Base-by-base conservation (phyloP, 2,888 invertebrate genomes). In the Disparrhopalites patrizii region DNA sequence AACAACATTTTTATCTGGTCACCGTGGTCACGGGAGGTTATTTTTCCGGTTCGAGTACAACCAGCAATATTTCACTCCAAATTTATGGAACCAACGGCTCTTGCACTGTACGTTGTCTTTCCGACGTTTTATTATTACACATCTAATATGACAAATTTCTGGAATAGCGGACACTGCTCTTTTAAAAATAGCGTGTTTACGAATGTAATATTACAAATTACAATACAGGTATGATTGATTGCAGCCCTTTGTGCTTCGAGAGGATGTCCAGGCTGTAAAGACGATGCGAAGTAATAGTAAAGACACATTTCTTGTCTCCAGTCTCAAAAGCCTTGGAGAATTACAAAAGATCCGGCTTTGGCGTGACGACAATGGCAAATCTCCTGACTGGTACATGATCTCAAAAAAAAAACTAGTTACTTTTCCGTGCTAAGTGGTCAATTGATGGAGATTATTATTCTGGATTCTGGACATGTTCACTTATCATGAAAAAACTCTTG, bases 221-320 rank as follows among this genome's bases (percentile, higher is more conserved):
- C 3, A 23, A 5, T 27, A 23, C 18, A 4, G 18, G 38, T n/a
- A 36, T n/a, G 15, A 36, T 13, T 15, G 15, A 4, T 7, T 25
- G 4, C 36, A 56, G 62, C 43, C 52, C 15, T 63, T 36, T 31
- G 55, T 63, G 3, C 38, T 63, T 13, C 54, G 43, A 18, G 55
- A 63, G 15, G 30, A 52, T 23, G 3, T 1, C 2, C 36, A 33
- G 30, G 20, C 31, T 7, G 30, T 33, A n/a, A 23, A 36, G 20
- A 33, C 56, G 5, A 7, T 56, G 20, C 31, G 3, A 18, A 63
- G 55, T n/a, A 63, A 55, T 25, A 10, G 27, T 13, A 15, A 55
- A 13, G 62, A 63, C 30, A 30, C 55, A 2, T 63, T 63, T 23
- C 62, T 63, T 23, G 54, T 62, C 15, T 51, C 62, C 2, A 52